Percentiles rank a stretch among this genome's conserved stretches.
These are phyloP conservation scores for Melanotaenia boesemani DNA, from an alignment of 2,797 vertebrate genomes.

Conservation along the genomic window DNA sequence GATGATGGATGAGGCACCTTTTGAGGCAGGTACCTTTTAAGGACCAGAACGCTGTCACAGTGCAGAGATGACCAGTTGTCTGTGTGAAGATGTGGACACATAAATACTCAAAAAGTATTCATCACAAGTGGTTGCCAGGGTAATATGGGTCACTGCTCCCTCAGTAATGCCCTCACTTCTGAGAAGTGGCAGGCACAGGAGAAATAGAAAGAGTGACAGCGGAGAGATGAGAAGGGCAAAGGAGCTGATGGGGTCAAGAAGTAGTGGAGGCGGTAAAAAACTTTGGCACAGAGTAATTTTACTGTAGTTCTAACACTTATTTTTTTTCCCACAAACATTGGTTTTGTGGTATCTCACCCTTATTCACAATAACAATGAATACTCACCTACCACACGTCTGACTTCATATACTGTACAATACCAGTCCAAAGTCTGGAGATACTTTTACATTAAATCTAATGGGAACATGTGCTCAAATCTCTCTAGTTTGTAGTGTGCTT, in stretches of 20 bases:
- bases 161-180: conserved; percentile 47
- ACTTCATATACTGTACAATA: no score
- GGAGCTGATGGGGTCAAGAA: conserved; percentile 60
- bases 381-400: no score
- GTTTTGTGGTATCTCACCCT: no score
- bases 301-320: no score
- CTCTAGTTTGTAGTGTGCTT: no score
- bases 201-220: background rate
- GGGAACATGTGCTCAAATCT: no score
- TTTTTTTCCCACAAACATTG: no score
- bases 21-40: background rate
- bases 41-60: background rate
- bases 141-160: conserved; percentile 68
- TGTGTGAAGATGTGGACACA: conserved; percentile 12
- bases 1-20: background rate
- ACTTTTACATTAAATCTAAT: no score
- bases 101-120: conserved; percentile 27
- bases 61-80: conserved; percentile 4
- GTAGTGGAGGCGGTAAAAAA: conserved; percentile 35
- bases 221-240: conserved; percentile 27
- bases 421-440: no score
- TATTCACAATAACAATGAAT: no score
- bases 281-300: conserved; percentile 6
- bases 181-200: conserved; percentile 4
- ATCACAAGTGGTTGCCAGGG: conserved; percentile 55